Evolutionary conservation across 2,888 invertebrate species (phyloP).

Genomic region (Limnephilus marmoratus): DNA sequence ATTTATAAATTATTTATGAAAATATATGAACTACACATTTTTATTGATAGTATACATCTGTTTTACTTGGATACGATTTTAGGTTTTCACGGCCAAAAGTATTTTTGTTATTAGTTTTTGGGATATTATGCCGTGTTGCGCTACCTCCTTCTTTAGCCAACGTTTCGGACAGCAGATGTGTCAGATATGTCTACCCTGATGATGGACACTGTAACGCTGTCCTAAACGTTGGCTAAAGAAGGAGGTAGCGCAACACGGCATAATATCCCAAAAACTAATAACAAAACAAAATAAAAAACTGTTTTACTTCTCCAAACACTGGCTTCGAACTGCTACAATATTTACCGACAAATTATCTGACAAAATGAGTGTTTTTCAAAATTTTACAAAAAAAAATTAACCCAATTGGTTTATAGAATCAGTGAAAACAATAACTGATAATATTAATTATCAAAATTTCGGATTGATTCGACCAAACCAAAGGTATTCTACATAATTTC

Average conservation of each 20-base stretch:
- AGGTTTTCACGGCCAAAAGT: too few species aligned
- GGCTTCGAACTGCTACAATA: background rate
- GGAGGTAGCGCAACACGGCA: too few species aligned
- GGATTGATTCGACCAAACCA: background rate
- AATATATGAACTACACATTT: background rate
- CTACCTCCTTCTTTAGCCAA: too few species aligned
- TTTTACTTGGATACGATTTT: too few species aligned
- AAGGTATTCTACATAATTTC: background rate
- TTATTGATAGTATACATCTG: background rate
- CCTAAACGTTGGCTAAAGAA: too few species aligned
- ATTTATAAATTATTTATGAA: background rate
- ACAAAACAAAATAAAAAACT: too few species aligned
- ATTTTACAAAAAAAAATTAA: background rate
- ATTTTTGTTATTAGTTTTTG: too few species aligned
- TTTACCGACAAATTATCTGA: background rate
- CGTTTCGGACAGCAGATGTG: too few species aligned
- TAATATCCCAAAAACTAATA: too few species aligned
- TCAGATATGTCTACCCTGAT: too few species aligned
- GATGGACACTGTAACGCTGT: too few species aligned
- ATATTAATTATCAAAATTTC: background rate
- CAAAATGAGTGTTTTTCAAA: background rate
- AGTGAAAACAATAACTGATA: background rate
- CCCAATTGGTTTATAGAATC: slow-evolving; percentile 11
- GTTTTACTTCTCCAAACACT: background rate
- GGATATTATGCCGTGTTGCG: too few species aligned